Base-by-base conservation (phyloP, 2,888 invertebrate genomes). In the Sipunculus nudus region DNA sequence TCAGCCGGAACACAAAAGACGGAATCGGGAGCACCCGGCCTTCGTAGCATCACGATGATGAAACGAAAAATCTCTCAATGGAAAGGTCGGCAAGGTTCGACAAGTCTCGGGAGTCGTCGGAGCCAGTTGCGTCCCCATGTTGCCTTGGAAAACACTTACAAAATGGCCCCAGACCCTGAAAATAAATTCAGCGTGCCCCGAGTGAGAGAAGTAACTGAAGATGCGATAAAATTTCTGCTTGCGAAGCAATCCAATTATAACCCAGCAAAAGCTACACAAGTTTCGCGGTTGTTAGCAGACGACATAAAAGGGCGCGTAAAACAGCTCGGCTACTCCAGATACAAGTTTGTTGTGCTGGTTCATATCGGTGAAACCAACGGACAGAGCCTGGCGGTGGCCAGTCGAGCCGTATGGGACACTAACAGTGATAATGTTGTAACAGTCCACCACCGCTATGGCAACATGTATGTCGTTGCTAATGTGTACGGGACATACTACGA, bases 401-500 rank as follows among this genome's bases (percentile, higher is more conserved):
- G 46, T 19, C 21, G 54, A 2, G 41, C 29, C 13, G 35, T 54
- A 6, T 54, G 54, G 54, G 54, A 54, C 46, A 31, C 26, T 21
- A 19, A 6, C 21, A 46, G n/a, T 32, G 54, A 54, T 23, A 45
- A 46, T 28, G 32, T 26, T 10, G 46, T 38, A 26, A 46, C 54
- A 16, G 43, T 45, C 23, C 45, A 45, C 23, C 35, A 43, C 38
- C 23, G 31, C 10, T 31, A 31, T 16, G 21, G n/a, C 35, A n/a
- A 54, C 16, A 31, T 54, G 1, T 54, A 19, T 25, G 46, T 23
- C 16, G 46, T 54, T 23, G 43, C 43, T 28, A 45, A 31, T 23
- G 35, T 54, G 1, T 54, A 46, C 26, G 54, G 54, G 2, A 39
- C 46, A n/a, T 54, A 54, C 35, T 54, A 25, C 38, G 54, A 54